A percentile compares a stretch with the other conserved stretches of the same genome.
Conservation (phyloP, 1,140 invertebrate species). For the Stegodyphus dumicola region DNA sequence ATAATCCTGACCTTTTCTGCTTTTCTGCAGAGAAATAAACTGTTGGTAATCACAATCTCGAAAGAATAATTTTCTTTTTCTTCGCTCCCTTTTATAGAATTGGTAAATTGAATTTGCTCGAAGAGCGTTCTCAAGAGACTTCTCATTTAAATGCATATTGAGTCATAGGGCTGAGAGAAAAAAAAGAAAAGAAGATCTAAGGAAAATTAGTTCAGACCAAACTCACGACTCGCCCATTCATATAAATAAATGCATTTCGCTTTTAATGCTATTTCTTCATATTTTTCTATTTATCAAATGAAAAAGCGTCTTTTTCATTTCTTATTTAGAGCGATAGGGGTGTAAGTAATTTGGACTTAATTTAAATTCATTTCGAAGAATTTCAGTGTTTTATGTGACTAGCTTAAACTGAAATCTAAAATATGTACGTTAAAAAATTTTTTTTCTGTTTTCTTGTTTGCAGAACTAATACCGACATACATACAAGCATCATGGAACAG, state of each 20-base stretch:
- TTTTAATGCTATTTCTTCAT: background rate
- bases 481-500: no score
- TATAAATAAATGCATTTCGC: constrained; percentile 48
- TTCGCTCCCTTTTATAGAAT: constrained; percentile 8
- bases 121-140: constrained; percentile 10
- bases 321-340: background rate
- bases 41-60: constrained; percentile 48
- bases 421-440: no score
- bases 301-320: background rate
- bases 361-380: background rate
- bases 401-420: background rate
- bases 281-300: constrained; percentile 32
- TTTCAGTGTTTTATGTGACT: background rate
- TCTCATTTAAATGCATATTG: constrained; percentile 59
- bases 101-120: constrained; percentile 49
- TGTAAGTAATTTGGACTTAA: background rate
- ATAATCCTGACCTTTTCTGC: constrained; percentile 28
- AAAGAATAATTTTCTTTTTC: constrained; percentile 6
- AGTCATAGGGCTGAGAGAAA: constrained; percentile 18
- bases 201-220: constrained; percentile 30
- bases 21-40: constrained; percentile 21
- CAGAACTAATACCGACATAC: no score
- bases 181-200: background rate
- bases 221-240: background rate
- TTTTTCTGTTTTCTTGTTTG: no score